A percentile compares a stretch with the other conserved stretches of the same genome.
Evolutionary conservation across 2,113 vertebrate species (phyloP).

Genomic region (Sakesphorus luctuosus): DNA sequence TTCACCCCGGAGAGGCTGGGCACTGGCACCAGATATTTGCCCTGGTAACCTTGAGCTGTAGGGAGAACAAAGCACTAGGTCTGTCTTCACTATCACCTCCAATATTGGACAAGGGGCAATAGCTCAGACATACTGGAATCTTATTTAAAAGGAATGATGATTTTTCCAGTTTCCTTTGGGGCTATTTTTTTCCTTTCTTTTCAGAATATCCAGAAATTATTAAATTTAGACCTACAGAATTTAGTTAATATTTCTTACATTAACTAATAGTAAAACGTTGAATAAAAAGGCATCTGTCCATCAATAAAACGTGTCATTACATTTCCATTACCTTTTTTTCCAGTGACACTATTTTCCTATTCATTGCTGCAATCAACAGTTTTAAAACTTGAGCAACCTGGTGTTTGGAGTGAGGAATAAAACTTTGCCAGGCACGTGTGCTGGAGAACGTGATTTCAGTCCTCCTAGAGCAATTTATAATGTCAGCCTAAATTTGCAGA

Average conservation of each 20-base stretch:
- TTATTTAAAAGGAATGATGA: background rate
- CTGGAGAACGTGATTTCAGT: background rate
- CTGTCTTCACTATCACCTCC: background rate
- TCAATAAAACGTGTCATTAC: background rate
- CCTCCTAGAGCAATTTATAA: background rate
- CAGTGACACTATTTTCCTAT: background rate
- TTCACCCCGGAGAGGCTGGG: background rate
- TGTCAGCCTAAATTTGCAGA: background rate
- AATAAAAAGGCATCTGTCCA: background rate
- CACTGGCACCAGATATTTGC: background rate
- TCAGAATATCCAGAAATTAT: background rate
- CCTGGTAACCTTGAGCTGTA: background rate
- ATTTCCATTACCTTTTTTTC: background rate
- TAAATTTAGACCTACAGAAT: background rate
- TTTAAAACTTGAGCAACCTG: background rate
- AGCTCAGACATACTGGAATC: background rate
- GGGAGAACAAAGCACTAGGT: background rate
- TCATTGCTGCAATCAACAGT: background rate
- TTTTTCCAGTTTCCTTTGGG: background rate
- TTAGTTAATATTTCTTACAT: background rate
- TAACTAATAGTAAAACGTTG: background rate
- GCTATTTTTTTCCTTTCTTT: background rate
- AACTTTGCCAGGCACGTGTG: background rate
- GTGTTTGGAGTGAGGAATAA: background rate
- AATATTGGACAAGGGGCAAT: background rate